phyloP scores from a whole-genome alignment of 2,888 invertebrate genomes.

The Steinernema hermaphroditum region DNA sequence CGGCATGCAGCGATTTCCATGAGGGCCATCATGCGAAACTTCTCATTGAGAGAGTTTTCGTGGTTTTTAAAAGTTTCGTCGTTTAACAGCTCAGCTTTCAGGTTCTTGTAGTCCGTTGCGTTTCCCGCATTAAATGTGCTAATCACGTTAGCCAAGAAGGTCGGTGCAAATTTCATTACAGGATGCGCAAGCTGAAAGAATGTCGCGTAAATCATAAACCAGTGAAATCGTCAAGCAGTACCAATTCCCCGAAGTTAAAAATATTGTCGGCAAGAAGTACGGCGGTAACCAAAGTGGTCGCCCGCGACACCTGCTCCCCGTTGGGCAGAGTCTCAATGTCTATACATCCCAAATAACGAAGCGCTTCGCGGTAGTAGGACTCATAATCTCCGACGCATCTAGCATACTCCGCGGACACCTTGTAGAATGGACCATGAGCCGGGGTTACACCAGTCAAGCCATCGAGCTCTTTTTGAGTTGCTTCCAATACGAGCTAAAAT shows the following conservation, averaged over 20 bases:
- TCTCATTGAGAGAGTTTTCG: conserved; percentile 72
- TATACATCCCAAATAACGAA: conserved; percentile 75
- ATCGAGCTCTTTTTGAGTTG: conserved; percentile 22
- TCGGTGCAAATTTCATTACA: conserved; percentile 81
- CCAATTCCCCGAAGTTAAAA: conserved; percentile 93
- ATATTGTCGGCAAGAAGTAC: conserved; percentile 91
- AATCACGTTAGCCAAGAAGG: too few relatives aligned
- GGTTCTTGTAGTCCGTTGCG: conserved; percentile 76
- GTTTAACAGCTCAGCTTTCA: conserved; percentile 73
- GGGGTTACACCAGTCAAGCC: conserved; percentile 49
- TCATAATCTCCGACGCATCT: conserved; percentile 78
- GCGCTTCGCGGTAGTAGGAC: conserved; percentile 89
- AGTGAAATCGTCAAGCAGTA: conserved; percentile 66
- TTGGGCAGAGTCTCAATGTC: conserved; percentile 51
- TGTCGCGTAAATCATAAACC: too few relatives aligned
- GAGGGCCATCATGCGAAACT: conserved; percentile 89
- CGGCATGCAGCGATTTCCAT: conserved; percentile 93
- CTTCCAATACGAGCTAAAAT: conserved; percentile 50
- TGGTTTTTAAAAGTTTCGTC: conserved; percentile 64
- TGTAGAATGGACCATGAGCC: conserved; percentile 64
- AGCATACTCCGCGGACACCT: conserved; percentile 57
- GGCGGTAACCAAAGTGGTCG: conserved; percentile 87
- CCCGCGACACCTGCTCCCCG: conserved; percentile 72
- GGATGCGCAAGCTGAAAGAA: conserved; percentile 83
- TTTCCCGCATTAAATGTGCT: conserved; percentile 87